phyloP scores from a whole-genome alignment of 2,797 vertebrate species.

The Hippoglossus hippoglossus region DNA sequence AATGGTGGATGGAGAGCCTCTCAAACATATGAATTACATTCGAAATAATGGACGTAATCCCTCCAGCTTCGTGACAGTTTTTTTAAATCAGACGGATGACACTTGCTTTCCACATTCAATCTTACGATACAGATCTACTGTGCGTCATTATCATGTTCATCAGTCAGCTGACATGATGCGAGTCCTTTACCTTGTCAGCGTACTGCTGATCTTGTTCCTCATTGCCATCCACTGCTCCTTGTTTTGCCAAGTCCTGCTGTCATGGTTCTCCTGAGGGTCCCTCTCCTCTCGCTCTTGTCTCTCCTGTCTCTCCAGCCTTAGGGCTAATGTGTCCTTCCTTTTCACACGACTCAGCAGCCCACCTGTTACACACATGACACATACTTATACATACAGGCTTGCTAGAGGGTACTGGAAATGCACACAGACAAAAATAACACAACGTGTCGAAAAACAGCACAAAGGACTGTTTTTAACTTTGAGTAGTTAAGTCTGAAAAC shows the following conservation, averaged over 20 bases:
- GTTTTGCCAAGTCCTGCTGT: constrained; percentile 85
- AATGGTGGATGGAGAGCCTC: neutral
- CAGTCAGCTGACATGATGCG: neutral
- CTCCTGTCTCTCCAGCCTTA: constrained; percentile 86
- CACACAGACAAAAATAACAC: too few species aligned
- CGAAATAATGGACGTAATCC: constrained; percentile 1
- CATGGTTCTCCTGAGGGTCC: constrained; percentile 72
- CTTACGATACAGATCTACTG: neutral
- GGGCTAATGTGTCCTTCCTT: constrained; percentile 93
- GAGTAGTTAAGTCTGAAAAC: too few species aligned
- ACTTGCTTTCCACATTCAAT: neutral
- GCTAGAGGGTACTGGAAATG: neutral
- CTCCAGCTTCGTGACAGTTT: neutral
- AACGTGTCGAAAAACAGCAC: too few species aligned
- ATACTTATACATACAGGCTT: neutral
- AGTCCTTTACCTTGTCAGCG: constrained; percentile 87
- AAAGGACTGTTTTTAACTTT: too few species aligned
- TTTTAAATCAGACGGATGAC: neutral
- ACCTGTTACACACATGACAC: constrained; percentile 73
- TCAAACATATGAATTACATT: neutral
- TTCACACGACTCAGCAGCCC: constrained; percentile 91
- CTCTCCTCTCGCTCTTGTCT: constrained; percentile 54
- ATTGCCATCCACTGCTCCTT: constrained; percentile 92
- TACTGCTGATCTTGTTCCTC: constrained; percentile 89
- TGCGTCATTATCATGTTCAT: neutral